Conservation (phyloP, 2,797 vertebrate genomes). For the Brachyrhaphis roseni region DNA sequence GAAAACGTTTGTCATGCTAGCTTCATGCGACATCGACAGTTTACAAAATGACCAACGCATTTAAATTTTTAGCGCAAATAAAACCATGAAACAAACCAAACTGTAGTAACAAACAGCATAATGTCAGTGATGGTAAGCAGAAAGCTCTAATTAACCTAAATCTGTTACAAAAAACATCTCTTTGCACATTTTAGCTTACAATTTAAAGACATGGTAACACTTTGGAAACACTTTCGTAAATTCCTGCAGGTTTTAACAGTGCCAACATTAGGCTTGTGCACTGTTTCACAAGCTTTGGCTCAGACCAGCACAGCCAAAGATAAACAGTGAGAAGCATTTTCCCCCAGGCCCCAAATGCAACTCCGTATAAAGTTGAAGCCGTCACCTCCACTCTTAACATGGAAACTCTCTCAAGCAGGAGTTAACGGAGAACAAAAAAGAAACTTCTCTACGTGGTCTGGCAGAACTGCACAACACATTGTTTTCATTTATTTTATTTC, state of each 20-base stretch:
- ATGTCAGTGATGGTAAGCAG: slow-evolving; percentile 6
- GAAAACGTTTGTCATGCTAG: slow-evolving; percentile 23
- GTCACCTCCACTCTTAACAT: slow-evolving; percentile 64
- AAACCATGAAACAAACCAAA: slow-evolving; percentile 26
- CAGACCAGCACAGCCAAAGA: slow-evolving; percentile 60
- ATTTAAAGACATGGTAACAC: slow-evolving; percentile 36
- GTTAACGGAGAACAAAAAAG: slow-evolving; percentile 28
- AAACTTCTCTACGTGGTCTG: slow-evolving; percentile 55
- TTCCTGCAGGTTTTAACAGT: slow-evolving; percentile 24
- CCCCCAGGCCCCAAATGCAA: slow-evolving; percentile 60
- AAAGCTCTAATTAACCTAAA: slow-evolving; percentile 50
- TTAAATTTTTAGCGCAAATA: slow-evolving; percentile 26
- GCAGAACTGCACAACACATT: slow-evolving; percentile 55
- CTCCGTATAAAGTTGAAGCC: slow-evolving; percentile 66
- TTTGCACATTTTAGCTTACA: slow-evolving; percentile 18
- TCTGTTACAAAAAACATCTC: slow-evolving; percentile 11
- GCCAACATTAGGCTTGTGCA: slow-evolving; percentile 36
- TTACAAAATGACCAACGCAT: not conserved
- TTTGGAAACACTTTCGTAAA: slow-evolving; percentile 22
- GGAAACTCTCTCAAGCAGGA: slow-evolving; percentile 60
- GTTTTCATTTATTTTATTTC: slow-evolving; percentile 67
- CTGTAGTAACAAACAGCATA: not conserved
- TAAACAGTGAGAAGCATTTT: slow-evolving; percentile 65
- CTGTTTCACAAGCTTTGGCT: slow-evolving; percentile 54
- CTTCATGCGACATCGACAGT: not conserved